Percentiles rank a stretch among this genome's conserved stretches.
These are phyloP conservation scores for Epizoanthus ramosus DNA, from an alignment of 92 coral and sea anemone species.

Conservation along the genomic window DNA sequence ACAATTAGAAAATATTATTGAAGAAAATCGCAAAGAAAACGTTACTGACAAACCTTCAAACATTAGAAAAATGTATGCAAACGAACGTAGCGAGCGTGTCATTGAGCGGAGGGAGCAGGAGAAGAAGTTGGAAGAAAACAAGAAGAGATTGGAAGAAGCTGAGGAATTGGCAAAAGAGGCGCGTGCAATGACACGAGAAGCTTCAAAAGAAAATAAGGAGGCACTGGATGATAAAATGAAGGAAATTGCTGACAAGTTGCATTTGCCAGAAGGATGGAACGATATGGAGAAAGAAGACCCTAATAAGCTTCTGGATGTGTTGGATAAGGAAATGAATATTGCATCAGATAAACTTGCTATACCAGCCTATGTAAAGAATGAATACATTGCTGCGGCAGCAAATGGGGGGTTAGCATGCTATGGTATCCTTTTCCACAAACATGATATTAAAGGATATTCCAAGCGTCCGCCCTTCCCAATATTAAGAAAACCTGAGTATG, in stretches of 20 bases:
- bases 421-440: neutral
- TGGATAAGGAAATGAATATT: neutral
- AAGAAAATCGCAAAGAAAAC: neutral
- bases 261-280: neutral
- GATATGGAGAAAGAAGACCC: neutral
- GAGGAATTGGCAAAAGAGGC: neutral
- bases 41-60: neutral
- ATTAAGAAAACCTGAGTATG: constrained; percentile 1
- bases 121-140: neutral
- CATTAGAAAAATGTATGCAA: neutral
- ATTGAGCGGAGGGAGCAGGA: neutral
- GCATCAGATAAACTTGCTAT: neutral
- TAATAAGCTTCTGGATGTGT: neutral
- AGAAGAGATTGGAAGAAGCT: neutral
- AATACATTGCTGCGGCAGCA: constrained; percentile 5
- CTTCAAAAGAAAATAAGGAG: neutral
- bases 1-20: neutral
- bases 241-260: neutral
- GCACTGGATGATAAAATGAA: neutral
- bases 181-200: neutral
- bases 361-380: neutral
- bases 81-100: neutral
- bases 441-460: neutral
- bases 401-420: constrained; percentile 1
- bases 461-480: neutral